Base-by-base conservation (phyloP, 2,113 vertebrate genomes). In the Equus przewalskii region DNA sequence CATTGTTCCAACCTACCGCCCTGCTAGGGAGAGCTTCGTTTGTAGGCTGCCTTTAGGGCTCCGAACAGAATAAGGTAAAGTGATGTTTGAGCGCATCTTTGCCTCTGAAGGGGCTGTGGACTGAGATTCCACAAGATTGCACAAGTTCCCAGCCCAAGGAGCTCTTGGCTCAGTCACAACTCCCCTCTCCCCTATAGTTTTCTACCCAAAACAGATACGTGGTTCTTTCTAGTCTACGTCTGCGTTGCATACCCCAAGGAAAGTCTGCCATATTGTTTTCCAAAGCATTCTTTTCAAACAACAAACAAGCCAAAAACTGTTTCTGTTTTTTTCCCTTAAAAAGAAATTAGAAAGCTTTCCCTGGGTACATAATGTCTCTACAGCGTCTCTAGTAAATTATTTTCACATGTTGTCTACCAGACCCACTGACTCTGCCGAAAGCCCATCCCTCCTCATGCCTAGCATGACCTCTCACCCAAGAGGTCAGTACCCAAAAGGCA, bases 361-460 rank as follows among this genome's bases (percentile, higher is more conserved):
- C 75, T 60, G 18, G 49, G 15, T 78, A 28, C 3, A n/a, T 24
- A 89, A 83, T 36, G 41, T 83, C 69, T 51, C 75, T 33, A 30
- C 54, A 64, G 28, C 90, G 30, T 96, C 78, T 86, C 54, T 84
- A 41, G 49, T 28, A 94, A 97, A 94, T 97, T 95, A 96, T 91
- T 97, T 96, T 96, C 96, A 97, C 51, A 89, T 94, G 92, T 79
- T 82, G 60, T 26, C 67, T 83, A 10, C 64, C 79, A 94, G n/a
- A 76, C 85, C 70, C 51, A 28, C 69, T 75, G 46, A 86, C 85
- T 92, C 49, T 83, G 19, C 54, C 46, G 24, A 84, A 84, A 84
- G 30, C 30, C 64, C 4, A 41, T 22, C 65, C 60, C n/a, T 44
- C 69, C 85, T 82, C 81, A 73, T 36, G 49, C 69, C 82, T 87